Percentiles rank a stretch among this genome's conserved stretches.
Evolutionary conservation across 2,113 vertebrate species (phyloP).

Genomic region (Caretta caretta): DNA sequence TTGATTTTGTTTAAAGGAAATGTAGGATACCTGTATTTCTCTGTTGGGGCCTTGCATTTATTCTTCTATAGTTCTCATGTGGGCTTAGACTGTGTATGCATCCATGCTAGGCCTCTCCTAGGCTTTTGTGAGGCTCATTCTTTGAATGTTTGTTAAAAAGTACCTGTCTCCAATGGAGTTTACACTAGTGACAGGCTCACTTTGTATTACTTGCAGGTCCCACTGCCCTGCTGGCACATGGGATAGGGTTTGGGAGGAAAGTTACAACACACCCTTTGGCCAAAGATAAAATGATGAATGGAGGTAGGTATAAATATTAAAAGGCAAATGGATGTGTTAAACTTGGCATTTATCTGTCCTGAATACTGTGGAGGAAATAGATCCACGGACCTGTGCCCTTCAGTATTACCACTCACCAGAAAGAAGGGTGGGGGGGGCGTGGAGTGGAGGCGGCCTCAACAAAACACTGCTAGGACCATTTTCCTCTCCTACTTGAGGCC

Average conservation of each 20-base stretch:
- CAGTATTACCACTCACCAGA: neutral
- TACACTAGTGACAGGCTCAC: neutral
- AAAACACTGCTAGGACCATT: neutral
- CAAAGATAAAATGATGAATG: constrained; percentile 98
- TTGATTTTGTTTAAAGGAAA: neutral
- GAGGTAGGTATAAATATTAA: constrained; percentile 80
- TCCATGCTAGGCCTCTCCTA: neutral
- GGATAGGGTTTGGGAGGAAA: constrained; percentile 92
- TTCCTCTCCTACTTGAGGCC: neutral
- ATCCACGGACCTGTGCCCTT: neutral
- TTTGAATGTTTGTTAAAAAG: neutral
- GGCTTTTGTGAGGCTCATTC: neutral
- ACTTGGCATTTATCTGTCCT: neutral
- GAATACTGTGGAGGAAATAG: neutral
- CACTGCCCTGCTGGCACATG: constrained; percentile 94
- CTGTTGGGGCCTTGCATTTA: neutral
- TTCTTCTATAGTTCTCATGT: neutral
- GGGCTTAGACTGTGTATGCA: neutral
- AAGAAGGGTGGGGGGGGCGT: neutral
- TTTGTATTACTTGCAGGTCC: constrained; percentile 83
- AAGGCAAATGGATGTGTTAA: neutral
- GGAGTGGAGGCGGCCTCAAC: neutral
- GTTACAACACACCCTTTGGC: constrained; percentile 95
- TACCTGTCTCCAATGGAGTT: neutral
- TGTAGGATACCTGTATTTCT: neutral